Evolutionary conservation across 1,140 invertebrate species (phyloP).

Genomic region (Globodera rostochiensis): DNA sequence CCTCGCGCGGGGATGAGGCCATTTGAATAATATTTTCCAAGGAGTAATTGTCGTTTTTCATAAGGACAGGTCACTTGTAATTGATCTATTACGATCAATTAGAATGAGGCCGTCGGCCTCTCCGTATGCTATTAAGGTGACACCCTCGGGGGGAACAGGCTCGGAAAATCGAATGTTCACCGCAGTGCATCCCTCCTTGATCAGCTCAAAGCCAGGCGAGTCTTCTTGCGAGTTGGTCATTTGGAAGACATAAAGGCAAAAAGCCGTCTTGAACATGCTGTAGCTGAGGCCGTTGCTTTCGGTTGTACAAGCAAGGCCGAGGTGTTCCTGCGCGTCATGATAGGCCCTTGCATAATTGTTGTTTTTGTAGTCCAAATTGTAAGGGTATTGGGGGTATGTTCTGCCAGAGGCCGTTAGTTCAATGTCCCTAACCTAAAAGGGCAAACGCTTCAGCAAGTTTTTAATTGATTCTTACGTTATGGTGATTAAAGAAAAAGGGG

Average conservation of each 20-base stretch:
- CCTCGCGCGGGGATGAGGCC: too few species aligned
- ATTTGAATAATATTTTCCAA: too few species aligned
- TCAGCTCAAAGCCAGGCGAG: slow-evolving; percentile 25
- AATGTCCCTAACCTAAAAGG: slow-evolving; percentile 8
- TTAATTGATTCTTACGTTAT: slow-evolving; percentile 8
- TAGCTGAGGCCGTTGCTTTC: slow-evolving; percentile 14
- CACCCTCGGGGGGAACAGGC: slow-evolving; percentile 10
- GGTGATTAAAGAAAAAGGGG: slow-evolving; percentile 21
- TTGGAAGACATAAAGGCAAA: slow-evolving; percentile 23
- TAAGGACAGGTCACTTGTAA: background rate
- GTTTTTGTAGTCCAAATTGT: slow-evolving; percentile 22
- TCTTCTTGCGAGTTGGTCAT: slow-evolving; percentile 26
- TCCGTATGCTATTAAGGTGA: slow-evolving; percentile 21
- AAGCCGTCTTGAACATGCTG: slow-evolving; percentile 19
- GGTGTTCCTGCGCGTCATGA: slow-evolving; percentile 3
- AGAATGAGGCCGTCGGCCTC: slow-evolving; percentile 19
- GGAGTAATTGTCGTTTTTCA: too few species aligned
- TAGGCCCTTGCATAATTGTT: slow-evolving; percentile 27
- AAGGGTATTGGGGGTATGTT: slow-evolving; percentile 1
- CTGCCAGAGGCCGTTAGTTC: slow-evolving; percentile 11
- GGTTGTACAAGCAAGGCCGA: background rate
- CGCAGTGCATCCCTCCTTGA: slow-evolving; percentile 23
- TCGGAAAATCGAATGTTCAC: slow-evolving; percentile 26
- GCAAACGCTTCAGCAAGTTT: too few species aligned
- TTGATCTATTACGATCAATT: slow-evolving; percentile 5